Evolutionary conservation across 2,888 invertebrate genomes (phyloP).

Genomic region (Zootermopsis nevadensis): DNA sequence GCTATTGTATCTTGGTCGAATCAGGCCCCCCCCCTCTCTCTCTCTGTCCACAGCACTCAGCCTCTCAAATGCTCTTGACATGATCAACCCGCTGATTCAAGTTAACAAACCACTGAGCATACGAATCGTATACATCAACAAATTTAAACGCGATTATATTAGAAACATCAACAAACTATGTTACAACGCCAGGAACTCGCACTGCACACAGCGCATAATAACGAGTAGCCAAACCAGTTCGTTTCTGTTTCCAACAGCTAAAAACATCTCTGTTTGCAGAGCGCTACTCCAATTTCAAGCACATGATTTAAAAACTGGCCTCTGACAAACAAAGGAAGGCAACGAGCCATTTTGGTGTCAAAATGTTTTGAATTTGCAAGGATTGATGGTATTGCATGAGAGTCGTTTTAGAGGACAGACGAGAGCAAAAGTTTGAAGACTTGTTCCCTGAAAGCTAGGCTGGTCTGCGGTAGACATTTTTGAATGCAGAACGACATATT

Average conservation of each 20-base stretch:
- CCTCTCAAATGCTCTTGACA: no score
- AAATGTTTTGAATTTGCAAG: constrained; percentile 8
- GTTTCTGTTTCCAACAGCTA: constrained; percentile 1
- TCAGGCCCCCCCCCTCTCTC: no score
- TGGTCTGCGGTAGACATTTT: no score
- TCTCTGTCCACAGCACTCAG: no score
- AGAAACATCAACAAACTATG: neutral
- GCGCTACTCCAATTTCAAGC: neutral
- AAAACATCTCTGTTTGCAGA: neutral
- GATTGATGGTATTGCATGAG: neutral
- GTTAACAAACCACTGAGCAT: neutral
- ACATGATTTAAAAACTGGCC: neutral
- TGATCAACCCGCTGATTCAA: neutral
- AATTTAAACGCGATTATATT: constrained; percentile 28
- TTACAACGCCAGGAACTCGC: neutral
- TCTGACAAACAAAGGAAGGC: neutral
- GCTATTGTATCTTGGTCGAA: no score
- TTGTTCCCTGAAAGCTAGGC: no score
- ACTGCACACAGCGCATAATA: no score
- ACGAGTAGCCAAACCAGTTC: neutral
- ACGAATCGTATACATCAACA: neutral
- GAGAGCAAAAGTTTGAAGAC: no score
- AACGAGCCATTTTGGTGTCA: constrained; percentile 1
- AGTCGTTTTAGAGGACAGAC: no score
- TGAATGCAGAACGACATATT: no score